These are phyloP conservation scores for Chironomus striatipennis DNA, from an alignment of 1,140 invertebrate genomes.

Conservation along the genomic window DNA sequence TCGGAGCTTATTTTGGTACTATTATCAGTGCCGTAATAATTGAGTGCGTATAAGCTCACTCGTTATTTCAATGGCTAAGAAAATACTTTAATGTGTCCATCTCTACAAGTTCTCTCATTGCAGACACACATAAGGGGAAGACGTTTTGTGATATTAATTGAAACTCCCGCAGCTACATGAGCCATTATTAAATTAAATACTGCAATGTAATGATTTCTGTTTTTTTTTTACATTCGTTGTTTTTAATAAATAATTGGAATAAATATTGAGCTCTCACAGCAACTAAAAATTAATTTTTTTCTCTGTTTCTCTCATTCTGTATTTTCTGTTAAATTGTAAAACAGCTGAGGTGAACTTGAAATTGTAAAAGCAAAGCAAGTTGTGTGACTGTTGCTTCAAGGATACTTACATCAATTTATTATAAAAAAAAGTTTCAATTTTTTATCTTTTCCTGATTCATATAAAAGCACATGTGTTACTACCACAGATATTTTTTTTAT, in stretches of 20 bases:
- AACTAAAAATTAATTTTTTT: slow-evolving; percentile 2
- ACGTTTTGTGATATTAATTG: background rate
- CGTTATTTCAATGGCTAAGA: too few species aligned
- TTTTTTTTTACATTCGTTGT: background rate
- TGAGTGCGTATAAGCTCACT: background rate
- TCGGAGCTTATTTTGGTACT: background rate
- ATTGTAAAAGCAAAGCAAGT: background rate
- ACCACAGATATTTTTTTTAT: too few species aligned
- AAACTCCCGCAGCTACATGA: background rate
- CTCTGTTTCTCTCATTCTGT: background rate
- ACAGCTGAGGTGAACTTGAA: background rate
- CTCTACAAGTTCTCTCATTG: too few species aligned
- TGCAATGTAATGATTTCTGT: background rate
- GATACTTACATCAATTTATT: background rate
- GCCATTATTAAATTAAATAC: slow-evolving; percentile 9
- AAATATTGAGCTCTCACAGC: background rate
- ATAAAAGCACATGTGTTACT: too few species aligned
- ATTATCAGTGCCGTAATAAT: background rate
- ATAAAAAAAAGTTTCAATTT: background rate
- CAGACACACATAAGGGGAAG: too few species aligned
- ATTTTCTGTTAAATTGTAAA: background rate
- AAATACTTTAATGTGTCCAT: too few species aligned
- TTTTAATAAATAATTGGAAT: background rate
- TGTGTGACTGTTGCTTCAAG: background rate
- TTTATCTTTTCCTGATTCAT: background rate